Evolutionary conservation across 2,797 vertebrate species (phyloP).

Genomic region (Protonibea diacanthus): DNA sequence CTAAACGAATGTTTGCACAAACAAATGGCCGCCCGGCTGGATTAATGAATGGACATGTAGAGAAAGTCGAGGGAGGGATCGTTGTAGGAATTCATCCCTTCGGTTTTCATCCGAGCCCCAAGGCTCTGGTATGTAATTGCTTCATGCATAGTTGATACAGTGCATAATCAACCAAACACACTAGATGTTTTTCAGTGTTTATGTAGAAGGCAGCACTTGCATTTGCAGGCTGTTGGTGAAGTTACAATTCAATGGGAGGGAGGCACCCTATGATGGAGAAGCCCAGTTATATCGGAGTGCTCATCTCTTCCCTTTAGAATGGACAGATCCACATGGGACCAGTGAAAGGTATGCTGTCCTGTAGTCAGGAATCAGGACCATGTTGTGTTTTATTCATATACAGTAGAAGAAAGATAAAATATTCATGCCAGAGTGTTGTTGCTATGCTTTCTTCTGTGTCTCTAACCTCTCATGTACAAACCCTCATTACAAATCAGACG

Average conservation of each 20-base stretch:
- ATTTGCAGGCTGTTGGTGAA: conserved; percentile 40
- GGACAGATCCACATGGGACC: conserved; percentile 39
- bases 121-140: conserved; percentile 76
- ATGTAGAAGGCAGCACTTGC: conserved; percentile 35
- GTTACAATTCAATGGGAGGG: conserved; percentile 44
- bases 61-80: conserved; percentile 46
- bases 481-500: conserved; percentile 68
- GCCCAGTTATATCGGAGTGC: conserved; percentile 57
- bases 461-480: conserved; percentile 54
- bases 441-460: conserved; percentile 50
- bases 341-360: conserved; percentile 57
- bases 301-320: conserved; percentile 38
- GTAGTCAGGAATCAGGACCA: conserved; percentile 58
- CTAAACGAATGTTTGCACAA: conserved; percentile 76
- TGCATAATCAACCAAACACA: conserved; percentile 78
- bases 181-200: conserved; percentile 55
- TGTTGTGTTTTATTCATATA: conserved; percentile 80
- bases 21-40: conserved; percentile 62
- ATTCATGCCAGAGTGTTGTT: conserved; percentile 69
- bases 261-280: conserved; percentile 41
- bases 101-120: conserved; percentile 67
- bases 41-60: conserved; percentile 75
- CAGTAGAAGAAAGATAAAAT: conserved; percentile 72
- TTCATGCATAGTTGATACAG: conserved; percentile 83
- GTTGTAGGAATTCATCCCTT: conserved; percentile 69